Conservation (phyloP, 2,888 invertebrate species). For the Phalera bucephala region DNA sequence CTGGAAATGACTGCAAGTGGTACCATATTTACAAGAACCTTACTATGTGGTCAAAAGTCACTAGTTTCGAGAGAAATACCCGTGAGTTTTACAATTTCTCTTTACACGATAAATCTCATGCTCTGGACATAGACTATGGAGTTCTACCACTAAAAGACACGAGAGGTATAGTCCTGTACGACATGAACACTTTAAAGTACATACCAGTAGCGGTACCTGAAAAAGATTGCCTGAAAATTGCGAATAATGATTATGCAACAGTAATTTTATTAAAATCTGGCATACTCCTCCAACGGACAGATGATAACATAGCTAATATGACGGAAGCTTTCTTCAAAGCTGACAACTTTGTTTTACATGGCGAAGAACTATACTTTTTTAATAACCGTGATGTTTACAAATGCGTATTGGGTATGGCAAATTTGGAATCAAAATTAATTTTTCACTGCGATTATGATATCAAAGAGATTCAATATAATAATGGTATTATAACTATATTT, state of each 20-base stretch:
- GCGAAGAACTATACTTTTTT: slow-evolving; percentile 48
- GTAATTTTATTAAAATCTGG: slow-evolving; percentile 53
- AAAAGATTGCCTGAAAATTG: slow-evolving; percentile 53
- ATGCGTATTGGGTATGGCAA: slow-evolving; percentile 44
- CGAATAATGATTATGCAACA: slow-evolving; percentile 53
- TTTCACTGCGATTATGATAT: slow-evolving; percentile 56
- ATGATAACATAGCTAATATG: slow-evolving; percentile 34
- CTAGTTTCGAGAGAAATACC: slow-evolving; percentile 35
- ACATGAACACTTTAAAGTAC: slow-evolving; percentile 52
- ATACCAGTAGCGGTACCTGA: slow-evolving; percentile 60
- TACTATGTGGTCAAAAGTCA: slow-evolving; percentile 50
- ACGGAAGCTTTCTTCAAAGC: slow-evolving; percentile 58
- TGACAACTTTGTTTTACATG: slow-evolving; percentile 54
- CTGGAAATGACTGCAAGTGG: slow-evolving; percentile 54
- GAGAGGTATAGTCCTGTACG: slow-evolving; percentile 56
- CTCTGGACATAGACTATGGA: slow-evolving; percentile 52
- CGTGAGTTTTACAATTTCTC: slow-evolving; percentile 61
- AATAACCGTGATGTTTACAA: slow-evolving; percentile 54
- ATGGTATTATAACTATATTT: slow-evolving; percentile 47
- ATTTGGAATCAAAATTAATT: slow-evolving; percentile 47
- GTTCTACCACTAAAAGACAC: slow-evolving; percentile 58
- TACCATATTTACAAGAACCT: slow-evolving; percentile 64
- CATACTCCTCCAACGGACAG: slow-evolving; percentile 53
- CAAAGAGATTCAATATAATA: slow-evolving; percentile 53
- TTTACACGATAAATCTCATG: slow-evolving; percentile 52